Evolutionary conservation across 2,797 vertebrate genomes (phyloP).

Genomic region (Cuculus canorus): DNA sequence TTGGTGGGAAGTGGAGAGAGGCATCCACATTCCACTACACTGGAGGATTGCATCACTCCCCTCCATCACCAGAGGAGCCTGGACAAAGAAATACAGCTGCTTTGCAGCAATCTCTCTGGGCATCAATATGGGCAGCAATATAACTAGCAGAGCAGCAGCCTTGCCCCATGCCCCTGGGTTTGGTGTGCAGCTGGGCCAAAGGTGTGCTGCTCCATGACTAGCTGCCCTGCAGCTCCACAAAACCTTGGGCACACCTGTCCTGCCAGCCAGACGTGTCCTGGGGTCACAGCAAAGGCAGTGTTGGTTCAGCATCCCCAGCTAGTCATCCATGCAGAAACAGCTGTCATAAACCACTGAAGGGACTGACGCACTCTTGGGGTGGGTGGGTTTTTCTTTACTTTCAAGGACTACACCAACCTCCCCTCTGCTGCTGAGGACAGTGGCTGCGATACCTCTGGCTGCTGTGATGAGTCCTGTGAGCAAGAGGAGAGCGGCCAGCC

Average conservation of each 20-base stretch:
- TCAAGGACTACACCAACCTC: constrained; percentile 80
- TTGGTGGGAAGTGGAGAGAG: neutral
- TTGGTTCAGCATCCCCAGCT: neutral
- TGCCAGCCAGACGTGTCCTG: neutral
- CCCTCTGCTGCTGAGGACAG: constrained; percentile 74
- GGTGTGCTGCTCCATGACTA: rapidly evolving
- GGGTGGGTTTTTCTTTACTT: neutral
- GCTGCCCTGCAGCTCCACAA: neutral
- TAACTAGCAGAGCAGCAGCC: neutral
- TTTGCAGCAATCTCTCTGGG: neutral
- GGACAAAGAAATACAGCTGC: neutral
- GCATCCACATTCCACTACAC: neutral
- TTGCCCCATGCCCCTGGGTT: neutral
- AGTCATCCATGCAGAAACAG: rapidly evolving
- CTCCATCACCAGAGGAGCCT: neutral
- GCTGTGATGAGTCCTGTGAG: constrained; percentile 87
- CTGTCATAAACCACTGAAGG: neutral
- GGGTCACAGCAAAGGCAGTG: neutral
- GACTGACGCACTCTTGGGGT: neutral
- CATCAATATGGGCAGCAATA: neutral
- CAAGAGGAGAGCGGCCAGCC: constrained; percentile 83
- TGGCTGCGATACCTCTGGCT: constrained; percentile 78
- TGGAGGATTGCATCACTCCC: neutral
- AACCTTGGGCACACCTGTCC: rapidly evolving
- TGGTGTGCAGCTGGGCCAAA: neutral